A percentile compares a stretch with the other conserved stretches of the same genome.
Conservation (phyloP, 2,888 invertebrate genomes). For the Trichogramma evanescens region DNA sequence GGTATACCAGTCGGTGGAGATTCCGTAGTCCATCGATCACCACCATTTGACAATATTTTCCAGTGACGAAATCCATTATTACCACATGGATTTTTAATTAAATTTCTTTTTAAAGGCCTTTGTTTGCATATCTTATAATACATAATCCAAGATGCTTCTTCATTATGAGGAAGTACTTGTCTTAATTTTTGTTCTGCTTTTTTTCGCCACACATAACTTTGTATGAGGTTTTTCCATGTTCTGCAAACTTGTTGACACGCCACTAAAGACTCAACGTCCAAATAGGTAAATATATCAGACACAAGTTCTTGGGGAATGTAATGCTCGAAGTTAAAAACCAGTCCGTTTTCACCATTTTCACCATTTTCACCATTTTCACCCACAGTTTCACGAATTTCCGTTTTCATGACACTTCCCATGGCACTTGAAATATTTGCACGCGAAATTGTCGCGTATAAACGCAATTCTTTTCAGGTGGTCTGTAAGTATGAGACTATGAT, state of each 20-base stretch:
- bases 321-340: background rate
- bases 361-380: slow-evolving; percentile 1
- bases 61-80: slow-evolving; percentile 38
- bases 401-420: too few relatives aligned
- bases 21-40: slow-evolving; percentile 50
- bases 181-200: slow-evolving; percentile 36
- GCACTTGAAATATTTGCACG: too few relatives aligned
- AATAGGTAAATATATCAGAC: slow-evolving; percentile 43
- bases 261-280: slow-evolving; percentile 43
- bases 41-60: slow-evolving; percentile 43
- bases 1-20: slow-evolving; percentile 48
- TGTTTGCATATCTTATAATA: slow-evolving; percentile 46
- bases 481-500: too few relatives aligned
- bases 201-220: slow-evolving; percentile 44
- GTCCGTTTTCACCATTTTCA: slow-evolving; percentile 9
- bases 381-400: too few relatives aligned
- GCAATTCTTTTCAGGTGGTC: too few relatives aligned
- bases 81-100: slow-evolving; percentile 52
- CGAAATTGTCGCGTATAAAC: too few relatives aligned
- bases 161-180: slow-evolving; percentile 30
- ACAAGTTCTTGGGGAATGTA: slow-evolving; percentile 50
- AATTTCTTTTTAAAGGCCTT: slow-evolving; percentile 47
- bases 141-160: slow-evolving; percentile 43
- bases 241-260: slow-evolving; percentile 49
- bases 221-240: slow-evolving; percentile 49